A percentile compares a stretch with the other conserved stretches of the same genome.
Conservation (phyloP, 2,113 vertebrate genomes). For the Martes martes region DNA sequence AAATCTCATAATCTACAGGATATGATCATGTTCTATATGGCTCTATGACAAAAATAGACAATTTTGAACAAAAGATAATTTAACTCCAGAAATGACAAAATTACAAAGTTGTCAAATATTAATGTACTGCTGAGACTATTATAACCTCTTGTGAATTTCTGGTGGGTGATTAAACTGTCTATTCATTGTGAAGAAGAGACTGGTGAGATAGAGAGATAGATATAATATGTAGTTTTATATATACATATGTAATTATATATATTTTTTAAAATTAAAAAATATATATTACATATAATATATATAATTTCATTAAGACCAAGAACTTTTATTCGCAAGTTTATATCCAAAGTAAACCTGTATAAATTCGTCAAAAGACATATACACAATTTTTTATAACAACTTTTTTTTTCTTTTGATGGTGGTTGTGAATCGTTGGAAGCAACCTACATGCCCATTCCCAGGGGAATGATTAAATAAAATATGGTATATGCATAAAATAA, state of each 20-base stretch:
- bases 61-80: not conserved
- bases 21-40: not conserved
- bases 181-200: not conserved
- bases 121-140: not conserved
- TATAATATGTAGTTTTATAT: too few species aligned
- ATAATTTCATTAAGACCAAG: not conserved
- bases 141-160: not conserved
- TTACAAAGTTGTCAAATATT: not conserved
- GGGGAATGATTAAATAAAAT: conserved; percentile 19
- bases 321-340: not conserved
- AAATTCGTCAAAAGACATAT: not conserved
- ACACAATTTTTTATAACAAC: not conserved
- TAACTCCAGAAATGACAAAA: not conserved
- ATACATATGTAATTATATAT: too few species aligned
- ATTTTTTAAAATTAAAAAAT: too few species aligned
- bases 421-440: not conserved
- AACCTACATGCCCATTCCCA: not conserved
- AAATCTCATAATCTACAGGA: not conserved
- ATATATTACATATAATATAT: not conserved
- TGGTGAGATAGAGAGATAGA: not conserved
- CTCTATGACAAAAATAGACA: not conserved
- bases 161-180: not conserved
- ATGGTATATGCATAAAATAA: conserved; percentile 16
- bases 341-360: not conserved
- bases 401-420: not conserved